Evolutionary conservation across 2,113 vertebrate species (phyloP).

Genomic region (Turdus rufiventris): DNA sequence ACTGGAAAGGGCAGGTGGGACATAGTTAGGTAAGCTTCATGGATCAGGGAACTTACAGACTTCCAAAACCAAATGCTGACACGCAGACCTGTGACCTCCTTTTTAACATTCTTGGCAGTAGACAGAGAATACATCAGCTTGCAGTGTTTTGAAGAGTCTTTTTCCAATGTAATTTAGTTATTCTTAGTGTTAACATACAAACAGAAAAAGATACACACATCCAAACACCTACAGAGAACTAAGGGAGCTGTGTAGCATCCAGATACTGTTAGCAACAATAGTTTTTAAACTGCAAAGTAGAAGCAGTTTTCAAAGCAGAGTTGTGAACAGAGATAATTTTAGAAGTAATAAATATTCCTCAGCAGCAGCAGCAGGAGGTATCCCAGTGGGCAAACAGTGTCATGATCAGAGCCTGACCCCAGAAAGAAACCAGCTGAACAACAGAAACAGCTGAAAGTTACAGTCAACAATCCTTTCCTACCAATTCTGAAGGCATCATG

Average conservation of each 20-base stretch:
- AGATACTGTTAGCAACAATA: neutral
- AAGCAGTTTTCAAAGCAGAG: neutral
- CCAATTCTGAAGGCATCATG: neutral
- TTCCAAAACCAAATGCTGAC: neutral
- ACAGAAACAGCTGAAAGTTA: neutral
- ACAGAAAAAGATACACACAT: neutral
- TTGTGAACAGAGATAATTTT: neutral
- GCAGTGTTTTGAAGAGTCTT: neutral
- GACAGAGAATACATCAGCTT: neutral
- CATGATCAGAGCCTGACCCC: neutral
- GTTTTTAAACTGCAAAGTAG: neutral
- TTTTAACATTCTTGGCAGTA: neutral
- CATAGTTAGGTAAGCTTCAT: neutral
- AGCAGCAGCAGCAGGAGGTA: neutral
- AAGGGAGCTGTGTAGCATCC: neutral
- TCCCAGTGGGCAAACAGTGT: neutral
- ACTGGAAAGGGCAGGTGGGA: neutral
- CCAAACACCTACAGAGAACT: neutral
- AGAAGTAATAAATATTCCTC: neutral
- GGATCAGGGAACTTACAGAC: neutral
- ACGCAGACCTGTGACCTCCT: neutral
- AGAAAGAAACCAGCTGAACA: neutral
- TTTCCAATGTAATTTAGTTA: neutral
- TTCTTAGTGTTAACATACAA: neutral
- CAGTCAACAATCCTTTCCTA: neutral